Evolutionary conservation across 2,113 vertebrate genomes (phyloP).

Genomic region (Spheniscus mendiculus): DNA sequence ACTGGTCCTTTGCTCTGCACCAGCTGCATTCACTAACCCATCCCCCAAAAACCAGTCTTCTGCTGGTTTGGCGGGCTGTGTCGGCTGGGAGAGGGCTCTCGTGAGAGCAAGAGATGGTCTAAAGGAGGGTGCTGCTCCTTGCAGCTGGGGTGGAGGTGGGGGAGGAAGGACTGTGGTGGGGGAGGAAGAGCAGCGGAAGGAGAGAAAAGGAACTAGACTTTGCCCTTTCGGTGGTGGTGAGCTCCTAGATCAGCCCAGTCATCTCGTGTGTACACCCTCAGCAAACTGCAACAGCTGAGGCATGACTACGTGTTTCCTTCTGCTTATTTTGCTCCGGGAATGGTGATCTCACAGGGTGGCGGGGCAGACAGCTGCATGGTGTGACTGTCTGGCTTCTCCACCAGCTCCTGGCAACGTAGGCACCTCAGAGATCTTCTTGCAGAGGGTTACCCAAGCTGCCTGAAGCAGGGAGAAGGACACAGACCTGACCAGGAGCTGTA

Average conservation of each 20-base stretch:
- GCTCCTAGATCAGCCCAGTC: neutral
- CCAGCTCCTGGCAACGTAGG: neutral
- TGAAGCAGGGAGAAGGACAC: neutral
- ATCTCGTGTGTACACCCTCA: neutral
- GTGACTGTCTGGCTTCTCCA: neutral
- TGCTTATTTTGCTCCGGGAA: neutral
- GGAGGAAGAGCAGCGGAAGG: neutral
- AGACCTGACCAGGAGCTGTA: neutral
- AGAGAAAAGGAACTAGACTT: neutral
- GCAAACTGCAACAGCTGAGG: neutral
- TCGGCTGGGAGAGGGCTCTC: neutral
- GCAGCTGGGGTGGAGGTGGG: neutral
- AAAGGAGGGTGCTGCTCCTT: neutral
- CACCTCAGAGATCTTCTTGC: neutral
- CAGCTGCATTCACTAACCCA: neutral
- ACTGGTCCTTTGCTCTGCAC: neutral
- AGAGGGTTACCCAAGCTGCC: neutral
- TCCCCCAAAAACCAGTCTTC: neutral
- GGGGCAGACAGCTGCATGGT: neutral
- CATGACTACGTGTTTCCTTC: neutral
- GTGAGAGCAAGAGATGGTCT: neutral
- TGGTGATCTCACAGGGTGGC: neutral
- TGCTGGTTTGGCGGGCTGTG: neutral
- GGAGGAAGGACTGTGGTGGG: neutral
- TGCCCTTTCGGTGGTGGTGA: accelerated